phyloP scores from a whole-genome alignment of 2,888 invertebrate species.

The Pterobdella sp. region DNA sequence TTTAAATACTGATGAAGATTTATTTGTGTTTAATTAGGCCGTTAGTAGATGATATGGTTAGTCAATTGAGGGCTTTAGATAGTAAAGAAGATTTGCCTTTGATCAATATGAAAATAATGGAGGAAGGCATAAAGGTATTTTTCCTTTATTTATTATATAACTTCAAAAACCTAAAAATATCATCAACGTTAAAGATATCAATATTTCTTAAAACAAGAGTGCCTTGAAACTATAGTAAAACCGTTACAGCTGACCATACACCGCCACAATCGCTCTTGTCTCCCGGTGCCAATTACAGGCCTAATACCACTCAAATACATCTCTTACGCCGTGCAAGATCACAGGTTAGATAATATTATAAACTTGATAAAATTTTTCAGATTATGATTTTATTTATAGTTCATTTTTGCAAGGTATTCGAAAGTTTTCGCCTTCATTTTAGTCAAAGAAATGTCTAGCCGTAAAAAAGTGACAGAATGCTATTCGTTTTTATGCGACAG shows the following conservation, averaged over 20 bases:
- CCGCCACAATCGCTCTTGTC: conserved; percentile 40
- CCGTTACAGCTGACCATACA: conserved; percentile 37
- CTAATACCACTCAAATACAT: conserved; percentile 48
- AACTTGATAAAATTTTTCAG: no score
- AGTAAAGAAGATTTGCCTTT: conserved; percentile 45
- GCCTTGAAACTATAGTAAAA: no score
- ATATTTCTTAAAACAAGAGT: no score
- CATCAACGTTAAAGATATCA: no score
- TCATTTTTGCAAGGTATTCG: conserved; percentile 49
- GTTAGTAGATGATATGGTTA: conserved; percentile 47
- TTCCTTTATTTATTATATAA: no score
- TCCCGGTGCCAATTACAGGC: conserved; percentile 39
- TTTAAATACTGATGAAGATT: no score
- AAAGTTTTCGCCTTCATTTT: conserved; percentile 48
- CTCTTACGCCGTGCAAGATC: conserved; percentile 45
- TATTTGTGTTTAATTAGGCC: no score
- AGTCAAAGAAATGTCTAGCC: conserved; percentile 46
- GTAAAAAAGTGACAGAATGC: conserved; percentile 44
- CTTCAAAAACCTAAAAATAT: no score
- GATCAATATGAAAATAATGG: conserved; percentile 41
- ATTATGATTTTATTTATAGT: no score
- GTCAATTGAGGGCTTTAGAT: conserved; percentile 41
- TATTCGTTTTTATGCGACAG: conserved; percentile 47
- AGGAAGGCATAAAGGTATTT: conserved; percentile 28
- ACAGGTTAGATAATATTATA: no score